These are phyloP conservation scores for Schizopygopsis malacanthus DNA, from an alignment of 2,797 vertebrate species.

Conservation along the genomic window DNA sequence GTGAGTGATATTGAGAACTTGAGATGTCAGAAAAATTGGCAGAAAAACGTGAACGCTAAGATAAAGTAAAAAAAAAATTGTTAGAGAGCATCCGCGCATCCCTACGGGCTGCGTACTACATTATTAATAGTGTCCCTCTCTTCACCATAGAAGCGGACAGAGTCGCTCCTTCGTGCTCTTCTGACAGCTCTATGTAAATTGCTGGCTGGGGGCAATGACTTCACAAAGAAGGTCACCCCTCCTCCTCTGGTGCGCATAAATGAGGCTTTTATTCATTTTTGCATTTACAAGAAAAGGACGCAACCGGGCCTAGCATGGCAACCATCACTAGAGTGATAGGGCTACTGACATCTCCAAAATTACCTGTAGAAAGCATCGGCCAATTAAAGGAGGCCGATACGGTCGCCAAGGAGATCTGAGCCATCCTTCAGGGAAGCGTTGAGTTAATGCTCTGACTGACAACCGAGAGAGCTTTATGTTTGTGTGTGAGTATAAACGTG, in stretches of 20 bases:
- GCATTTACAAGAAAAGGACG: conserved; percentile 75
- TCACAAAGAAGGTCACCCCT: conserved; percentile 83
- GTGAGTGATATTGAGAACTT: neutral
- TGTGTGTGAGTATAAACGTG: conserved; percentile 20
- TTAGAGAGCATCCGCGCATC: conserved; percentile 52
- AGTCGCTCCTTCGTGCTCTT: conserved; percentile 56
- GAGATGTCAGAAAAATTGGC: neutral
- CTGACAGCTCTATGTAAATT: conserved; percentile 84
- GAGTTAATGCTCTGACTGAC: conserved; percentile 53
- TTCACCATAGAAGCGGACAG: conserved; percentile 54
- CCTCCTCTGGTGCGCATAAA: conserved; percentile 77
- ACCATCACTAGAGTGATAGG: conserved; percentile 54
- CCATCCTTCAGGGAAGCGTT: conserved; percentile 59
- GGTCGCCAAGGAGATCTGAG: conserved; percentile 61
- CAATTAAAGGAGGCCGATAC: conserved; percentile 68
- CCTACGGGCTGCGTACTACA: conserved; percentile 73
- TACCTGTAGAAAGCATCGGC: conserved; percentile 72
- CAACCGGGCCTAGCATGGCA: conserved; percentile 53
- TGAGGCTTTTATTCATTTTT: conserved; percentile 80
- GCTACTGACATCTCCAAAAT: conserved; percentile 69
- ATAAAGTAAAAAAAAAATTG: conserved; percentile 36
- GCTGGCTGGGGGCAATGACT: conserved; percentile 80
- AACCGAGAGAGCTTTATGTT: conserved; percentile 38
- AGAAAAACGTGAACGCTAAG: neutral
- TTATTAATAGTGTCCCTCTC: conserved; percentile 76